phyloP scores from a whole-genome alignment of 1,140 invertebrate genomes.

The Aphaenogaster ashmeadi region DNA sequence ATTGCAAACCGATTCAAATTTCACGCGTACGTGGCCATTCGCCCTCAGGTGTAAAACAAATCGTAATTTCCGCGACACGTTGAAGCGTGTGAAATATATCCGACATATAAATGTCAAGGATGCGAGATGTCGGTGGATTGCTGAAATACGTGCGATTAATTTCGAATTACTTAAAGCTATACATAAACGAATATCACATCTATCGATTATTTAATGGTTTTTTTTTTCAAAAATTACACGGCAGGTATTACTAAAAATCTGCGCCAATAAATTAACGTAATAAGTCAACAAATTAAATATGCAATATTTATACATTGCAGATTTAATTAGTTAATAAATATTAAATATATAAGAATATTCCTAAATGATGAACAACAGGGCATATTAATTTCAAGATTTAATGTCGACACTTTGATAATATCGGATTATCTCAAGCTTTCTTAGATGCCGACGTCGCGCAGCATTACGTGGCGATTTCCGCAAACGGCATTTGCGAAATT shows the following conservation, averaged over 20 bases:
- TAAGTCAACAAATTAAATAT: background rate
- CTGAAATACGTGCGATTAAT: conserved; percentile 5
- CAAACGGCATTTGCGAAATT: conserved; percentile 61
- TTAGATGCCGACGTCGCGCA: background rate
- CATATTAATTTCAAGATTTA: conserved; percentile 13
- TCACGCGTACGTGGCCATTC: conserved; percentile 29
- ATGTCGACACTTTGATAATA: background rate
- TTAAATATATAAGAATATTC: background rate
- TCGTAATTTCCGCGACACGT: conserved; percentile 46
- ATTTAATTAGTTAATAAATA: background rate
- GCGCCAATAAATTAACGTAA: background rate
- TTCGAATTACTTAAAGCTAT: background rate
- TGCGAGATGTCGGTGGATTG: background rate
- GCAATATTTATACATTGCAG: background rate
- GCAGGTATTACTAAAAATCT: background rate
- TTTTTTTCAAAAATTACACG: background rate
- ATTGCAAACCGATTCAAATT: conserved; percentile 48
- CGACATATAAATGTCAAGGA: conserved; percentile 38
- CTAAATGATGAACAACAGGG: background rate
- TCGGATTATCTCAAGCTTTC: conserved; percentile 17
- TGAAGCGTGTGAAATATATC: conserved; percentile 27
- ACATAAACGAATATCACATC: background rate
- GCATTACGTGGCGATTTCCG: conserved; percentile 56
- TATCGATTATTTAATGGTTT: background rate
- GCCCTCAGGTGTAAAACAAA: conserved; percentile 35